Conservation (phyloP, 2,113 vertebrate species). For the Epinephelus fuscoguttatus region DNA sequence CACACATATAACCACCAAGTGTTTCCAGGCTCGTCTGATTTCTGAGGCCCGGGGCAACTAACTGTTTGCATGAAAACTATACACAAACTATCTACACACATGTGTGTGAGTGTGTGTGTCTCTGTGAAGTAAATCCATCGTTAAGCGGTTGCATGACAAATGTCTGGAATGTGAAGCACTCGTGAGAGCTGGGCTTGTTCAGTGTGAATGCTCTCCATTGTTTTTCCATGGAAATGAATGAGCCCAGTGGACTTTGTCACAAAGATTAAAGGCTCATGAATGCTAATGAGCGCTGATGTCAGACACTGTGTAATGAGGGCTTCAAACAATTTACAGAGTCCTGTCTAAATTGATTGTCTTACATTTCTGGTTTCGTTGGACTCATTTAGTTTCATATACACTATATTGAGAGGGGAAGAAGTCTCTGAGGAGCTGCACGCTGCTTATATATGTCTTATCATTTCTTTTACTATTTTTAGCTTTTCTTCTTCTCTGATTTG, state of each 20-base stretch:
- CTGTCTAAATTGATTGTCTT: conserved; percentile 1
- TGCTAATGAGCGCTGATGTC: conserved; percentile 59
- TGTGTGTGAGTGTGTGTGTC: not conserved
- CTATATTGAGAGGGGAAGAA: not conserved
- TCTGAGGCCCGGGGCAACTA: not conserved
- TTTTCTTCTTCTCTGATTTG: not conserved
- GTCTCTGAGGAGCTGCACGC: not conserved
- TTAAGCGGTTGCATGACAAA: conserved; percentile 36
- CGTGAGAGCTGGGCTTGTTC: not conserved
- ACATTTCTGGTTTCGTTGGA: not conserved
- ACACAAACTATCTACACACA: not conserved
- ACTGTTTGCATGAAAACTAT: conserved; percentile 24
- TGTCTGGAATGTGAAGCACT: conserved; percentile 26
- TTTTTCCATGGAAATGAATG: conserved; percentile 36
- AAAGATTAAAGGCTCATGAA: conserved; percentile 66
- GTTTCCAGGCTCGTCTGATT: not conserved
- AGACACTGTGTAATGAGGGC: conserved; percentile 28
- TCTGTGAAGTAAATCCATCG: not conserved
- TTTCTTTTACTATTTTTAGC: not conserved
- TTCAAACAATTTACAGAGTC: conserved; percentile 20
- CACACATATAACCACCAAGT: conserved; percentile 40
- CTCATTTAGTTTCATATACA: conserved; percentile 9
- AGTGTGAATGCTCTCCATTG: conserved; percentile 44
- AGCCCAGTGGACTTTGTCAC: conserved; percentile 56
- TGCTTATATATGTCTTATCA: not conserved